Evolutionary conservation across 1,140 invertebrate species (phyloP).

Genomic region (Bilobella aurantiaca): DNA sequence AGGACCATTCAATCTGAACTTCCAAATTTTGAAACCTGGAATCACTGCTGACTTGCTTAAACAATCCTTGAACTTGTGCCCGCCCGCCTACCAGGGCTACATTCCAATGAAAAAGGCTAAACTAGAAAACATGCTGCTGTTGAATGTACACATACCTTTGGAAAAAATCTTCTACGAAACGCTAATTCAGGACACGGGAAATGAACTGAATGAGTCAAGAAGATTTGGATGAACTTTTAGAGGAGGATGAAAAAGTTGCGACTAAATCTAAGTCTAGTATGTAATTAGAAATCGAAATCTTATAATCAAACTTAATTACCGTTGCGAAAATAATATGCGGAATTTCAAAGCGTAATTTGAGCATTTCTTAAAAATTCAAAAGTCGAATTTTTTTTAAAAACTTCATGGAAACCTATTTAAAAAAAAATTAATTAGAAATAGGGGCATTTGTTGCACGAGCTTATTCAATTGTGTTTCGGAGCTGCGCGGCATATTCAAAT

Average conservation of each 20-base stretch:
- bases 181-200: too few relatives aligned
- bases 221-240: conserved; percentile 24
- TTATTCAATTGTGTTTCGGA: too few relatives aligned
- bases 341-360: too few relatives aligned
- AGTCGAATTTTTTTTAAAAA: too few relatives aligned
- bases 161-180: neutral
- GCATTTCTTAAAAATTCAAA: too few relatives aligned
- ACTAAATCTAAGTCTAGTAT: neutral
- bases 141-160: neutral
- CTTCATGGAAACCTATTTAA: too few relatives aligned
- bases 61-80: neutral
- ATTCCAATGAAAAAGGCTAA: neutral
- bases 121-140: neutral
- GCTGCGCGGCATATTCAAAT: too few relatives aligned
- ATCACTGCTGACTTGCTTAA: neutral
- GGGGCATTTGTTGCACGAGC: too few relatives aligned
- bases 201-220: neutral
- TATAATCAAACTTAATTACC: neutral
- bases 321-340: too few relatives aligned
- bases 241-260: conserved; percentile 39
- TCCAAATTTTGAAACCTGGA: neutral
- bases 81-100: neutral
- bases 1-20: neutral
- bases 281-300: neutral
- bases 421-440: too few relatives aligned